Base-by-base conservation (phyloP, 2,113 vertebrate species). In the Embiotoca jacksoni region DNA sequence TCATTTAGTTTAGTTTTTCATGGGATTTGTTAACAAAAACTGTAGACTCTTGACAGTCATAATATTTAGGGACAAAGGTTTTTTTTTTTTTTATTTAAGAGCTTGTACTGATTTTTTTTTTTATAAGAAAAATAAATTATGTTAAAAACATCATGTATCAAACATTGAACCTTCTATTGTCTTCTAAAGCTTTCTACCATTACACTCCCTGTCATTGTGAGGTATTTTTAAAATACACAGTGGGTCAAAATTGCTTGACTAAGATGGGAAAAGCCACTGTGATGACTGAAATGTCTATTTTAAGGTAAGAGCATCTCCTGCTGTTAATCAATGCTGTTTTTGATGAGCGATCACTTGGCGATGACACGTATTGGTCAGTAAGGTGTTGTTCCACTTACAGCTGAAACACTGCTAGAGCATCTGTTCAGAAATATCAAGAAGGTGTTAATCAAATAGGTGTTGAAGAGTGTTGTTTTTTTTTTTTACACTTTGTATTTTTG, bases 251-350 rank as follows among this genome's bases (percentile, higher is more conserved):
- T 2, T 55, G 6, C 31, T 23, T n/a, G 11, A 6, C 37, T 62
- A 7, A 66, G 13, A 16, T 15, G 36, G 52, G 3, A 53, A 69
- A 73, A 44, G 8, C 33, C n/a, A 35, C 13, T 1, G 1, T 47
- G 44, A 56, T 72, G 5, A 64, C 54, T 65, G 41, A 60, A 8
- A 33, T 36, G 47, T 7, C 55, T 81, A 37, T 74, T 63, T 74
- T 72, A 11, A 69, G 46, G 33, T 11, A 41, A 4, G 0, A 35
- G 14, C 13, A 49, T 35, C 23, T 35, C 32, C 30, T 60, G 3
- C 37, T 53, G 62, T 75, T 75, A 78, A 75, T 81, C 36, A 54
- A 14, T 8, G 10, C 60, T 75, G n/a, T 69, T 66, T 74, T 66
- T 50, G 23, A 52, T 44, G 31, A 39, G 46, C 47, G 61, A 86